Conservation (phyloP, 2,888 invertebrate genomes). For the Stenotaenia linearis region DNA sequence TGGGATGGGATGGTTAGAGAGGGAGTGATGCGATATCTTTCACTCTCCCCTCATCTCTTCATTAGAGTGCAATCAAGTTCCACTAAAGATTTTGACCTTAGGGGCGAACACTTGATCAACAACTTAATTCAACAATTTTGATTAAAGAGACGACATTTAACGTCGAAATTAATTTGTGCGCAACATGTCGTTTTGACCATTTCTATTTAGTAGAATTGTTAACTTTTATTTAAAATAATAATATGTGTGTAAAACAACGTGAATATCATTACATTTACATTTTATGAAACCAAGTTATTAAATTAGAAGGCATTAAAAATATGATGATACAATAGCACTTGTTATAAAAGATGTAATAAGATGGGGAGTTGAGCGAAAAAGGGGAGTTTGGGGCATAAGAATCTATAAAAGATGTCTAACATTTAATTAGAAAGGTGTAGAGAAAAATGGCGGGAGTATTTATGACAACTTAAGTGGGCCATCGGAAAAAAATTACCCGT, state of each 20-base stretch:
- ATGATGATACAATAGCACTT: background rate
- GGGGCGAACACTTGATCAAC: constrained; percentile 13
- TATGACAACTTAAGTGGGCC: constrained; percentile 27
- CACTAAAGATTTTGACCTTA: constrained; percentile 24
- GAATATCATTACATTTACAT: background rate
- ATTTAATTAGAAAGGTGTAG: constrained; percentile 28
- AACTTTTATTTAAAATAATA: no score
- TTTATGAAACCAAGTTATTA: background rate
- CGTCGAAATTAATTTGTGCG: no score
- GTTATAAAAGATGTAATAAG: background rate
- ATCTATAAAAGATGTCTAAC: constrained; percentile 26
- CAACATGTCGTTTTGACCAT: no score
- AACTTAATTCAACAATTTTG: background rate
- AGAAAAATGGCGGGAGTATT: constrained; percentile 14
- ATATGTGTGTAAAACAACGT: no score
- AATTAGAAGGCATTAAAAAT: background rate
- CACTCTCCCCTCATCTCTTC: constrained; percentile 12
- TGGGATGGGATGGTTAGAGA: background rate
- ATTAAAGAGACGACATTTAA: background rate
- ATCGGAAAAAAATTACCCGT: constrained; percentile 21
- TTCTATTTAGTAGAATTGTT: no score
- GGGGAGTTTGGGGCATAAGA: background rate
- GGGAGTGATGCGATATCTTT: constrained; percentile 12
- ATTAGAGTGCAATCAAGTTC: constrained; percentile 1
- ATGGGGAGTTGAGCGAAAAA: background rate